A percentile compares a stretch with the other conserved stretches of the same genome.
These are phyloP conservation scores for Zhuqinia jingwanae DNA, from an alignment of 2,888 invertebrate species.

Conservation along the genomic window DNA sequence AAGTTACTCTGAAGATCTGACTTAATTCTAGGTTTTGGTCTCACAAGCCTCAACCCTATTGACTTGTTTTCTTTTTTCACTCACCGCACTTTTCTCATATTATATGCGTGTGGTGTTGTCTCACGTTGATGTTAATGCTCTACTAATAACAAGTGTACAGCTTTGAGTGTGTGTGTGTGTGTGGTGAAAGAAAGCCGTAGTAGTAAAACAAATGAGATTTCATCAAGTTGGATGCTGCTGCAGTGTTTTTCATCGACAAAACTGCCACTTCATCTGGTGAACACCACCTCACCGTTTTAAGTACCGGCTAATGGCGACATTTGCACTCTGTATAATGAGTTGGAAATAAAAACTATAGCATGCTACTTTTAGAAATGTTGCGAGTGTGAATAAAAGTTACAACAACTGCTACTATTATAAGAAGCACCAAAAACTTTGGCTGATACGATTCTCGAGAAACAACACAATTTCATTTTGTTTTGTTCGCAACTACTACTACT, in stretches of 20 bases:
- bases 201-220: neutral
- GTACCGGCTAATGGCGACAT: conserved; percentile 47
- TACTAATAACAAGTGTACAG: conserved; percentile 4
- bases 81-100: neutral
- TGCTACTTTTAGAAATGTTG: no score
- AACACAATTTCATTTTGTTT: no score
- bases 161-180: no score
- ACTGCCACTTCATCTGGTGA: neutral
- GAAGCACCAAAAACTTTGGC: no score
- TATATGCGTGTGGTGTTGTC: neutral
- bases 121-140: neutral
- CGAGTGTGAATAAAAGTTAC: no score
- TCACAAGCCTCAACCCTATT: conserved; percentile 33
- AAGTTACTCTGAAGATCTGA: conserved; percentile 38
- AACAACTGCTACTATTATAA: neutral
- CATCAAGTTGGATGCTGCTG: conserved; percentile 21
- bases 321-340: conserved; percentile 42
- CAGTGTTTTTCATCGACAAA: conserved; percentile 35
- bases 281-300: conserved; percentile 34
- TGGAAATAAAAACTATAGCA: no score
- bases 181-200: neutral
- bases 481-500: no score
- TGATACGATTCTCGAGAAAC: no score
- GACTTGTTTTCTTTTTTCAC: conserved; percentile 28
- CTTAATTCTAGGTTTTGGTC: conserved; percentile 24